Base-by-base conservation (phyloP, 2,888 invertebrate species). In the Nymphalis polychloros region DNA sequence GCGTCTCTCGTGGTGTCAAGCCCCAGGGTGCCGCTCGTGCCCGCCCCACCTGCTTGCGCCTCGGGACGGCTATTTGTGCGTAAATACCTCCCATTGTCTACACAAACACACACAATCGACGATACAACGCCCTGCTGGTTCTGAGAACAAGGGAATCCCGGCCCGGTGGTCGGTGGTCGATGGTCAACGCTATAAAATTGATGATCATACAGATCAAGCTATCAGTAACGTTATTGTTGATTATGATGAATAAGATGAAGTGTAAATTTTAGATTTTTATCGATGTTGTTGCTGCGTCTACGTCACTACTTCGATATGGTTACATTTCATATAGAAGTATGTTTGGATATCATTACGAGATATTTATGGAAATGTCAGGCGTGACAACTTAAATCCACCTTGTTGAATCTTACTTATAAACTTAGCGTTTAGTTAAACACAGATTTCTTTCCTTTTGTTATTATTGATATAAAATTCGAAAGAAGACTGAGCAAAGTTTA, bases 21-120 rank as follows among this genome's bases (percentile, higher is more conserved):
- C 84, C 66, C 81, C 84, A 78, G 83, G 81, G 77, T 65, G 79
- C 73, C 77, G 73, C 76, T 69, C 76, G 79, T 78, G 79, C 79
- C 67, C 64, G 60, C 74, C 70, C 68, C 77, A 73, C 77, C 77
- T 75, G 76, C 76, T 66, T 63, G 65, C 74, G 70, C 71, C 63
- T 61, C 72, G 73, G 63, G 70, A 69, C 68, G 67, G 75, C 76
- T 76, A 72, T 77, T 77, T 75, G 71, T 72, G 73, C 72, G 74
- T 76, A 76, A 73, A 74, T 70, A 74, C 73, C 73, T 77, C 72
- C 75, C 73, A 75, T 74, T 75, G 77, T 77, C 73, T 73, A 72
- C 73, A 72, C 72, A 75, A 74, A 74, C 70, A 75, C 72, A 74
- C 74, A 74, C 74, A 73, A 72, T 72, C 64, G 61, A 65, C 59